A percentile compares a stretch with the other conserved stretches of the same genome.
These are phyloP conservation scores for Leptobrachium leishanense DNA, from an alignment of 2,113 vertebrate species.

Conservation along the genomic window DNA sequence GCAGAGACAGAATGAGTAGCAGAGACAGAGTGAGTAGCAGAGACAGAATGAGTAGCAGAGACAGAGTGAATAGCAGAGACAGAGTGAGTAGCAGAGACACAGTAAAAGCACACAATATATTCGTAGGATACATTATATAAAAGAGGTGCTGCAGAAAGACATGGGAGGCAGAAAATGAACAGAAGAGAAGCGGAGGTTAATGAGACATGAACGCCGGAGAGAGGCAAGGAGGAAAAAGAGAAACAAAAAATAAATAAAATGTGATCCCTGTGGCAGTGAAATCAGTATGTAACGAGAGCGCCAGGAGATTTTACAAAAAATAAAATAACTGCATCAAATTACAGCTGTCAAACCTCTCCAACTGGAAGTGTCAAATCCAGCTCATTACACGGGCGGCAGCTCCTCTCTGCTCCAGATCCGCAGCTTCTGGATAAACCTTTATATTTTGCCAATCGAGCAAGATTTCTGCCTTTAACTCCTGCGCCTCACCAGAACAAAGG, in stretches of 20 bases:
- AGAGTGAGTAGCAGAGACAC: background rate
- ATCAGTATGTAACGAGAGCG: constrained; percentile 35
- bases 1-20: too few species aligned
- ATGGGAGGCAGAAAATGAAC: background rate
- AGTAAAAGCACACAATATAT: too few species aligned
- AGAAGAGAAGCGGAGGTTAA: constrained; percentile 11
- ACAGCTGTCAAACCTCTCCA: constrained; percentile 42
- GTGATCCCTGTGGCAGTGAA: constrained; percentile 28
- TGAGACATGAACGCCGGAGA: constrained; percentile 20
- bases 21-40: too few species aligned
- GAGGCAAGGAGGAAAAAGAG: background rate
- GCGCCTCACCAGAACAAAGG: background rate
- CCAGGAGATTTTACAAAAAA: constrained; percentile 41
- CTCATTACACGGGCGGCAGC: constrained; percentile 43
- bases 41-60: too few species aligned
- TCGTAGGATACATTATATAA: background rate
- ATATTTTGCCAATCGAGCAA: constrained; percentile 35
- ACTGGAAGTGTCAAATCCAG: constrained; percentile 46
- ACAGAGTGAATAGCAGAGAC: too few species aligned
- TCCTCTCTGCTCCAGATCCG: constrained; percentile 35
- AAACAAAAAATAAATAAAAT: constrained; percentile 33
- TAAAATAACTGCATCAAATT: constrained; percentile 49
- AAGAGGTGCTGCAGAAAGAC: background rate
- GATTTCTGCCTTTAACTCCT: constrained; percentile 28
- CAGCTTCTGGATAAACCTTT: constrained; percentile 23